A percentile compares a stretch with the other conserved stretches of the same genome.
Evolutionary conservation across 2,113 vertebrate species (phyloP).

Genomic region (Pseudopipra pipra): DNA sequence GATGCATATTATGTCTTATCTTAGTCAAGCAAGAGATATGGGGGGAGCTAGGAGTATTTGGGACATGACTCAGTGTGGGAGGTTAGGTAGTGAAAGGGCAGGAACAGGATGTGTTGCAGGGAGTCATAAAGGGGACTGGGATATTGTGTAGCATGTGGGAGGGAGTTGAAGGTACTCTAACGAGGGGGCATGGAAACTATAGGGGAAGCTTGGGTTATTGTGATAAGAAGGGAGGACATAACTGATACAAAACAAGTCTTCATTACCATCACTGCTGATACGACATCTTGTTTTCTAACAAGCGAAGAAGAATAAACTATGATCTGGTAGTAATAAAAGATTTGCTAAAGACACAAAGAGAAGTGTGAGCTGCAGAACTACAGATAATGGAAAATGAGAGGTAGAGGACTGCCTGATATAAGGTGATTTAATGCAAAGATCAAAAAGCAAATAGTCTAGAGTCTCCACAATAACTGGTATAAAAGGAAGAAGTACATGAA

Average conservation of each 20-base stretch:
- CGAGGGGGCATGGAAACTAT: background rate
- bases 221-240: background rate
- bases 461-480: background rate
- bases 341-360: background rate
- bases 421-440: background rate
- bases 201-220: background rate
- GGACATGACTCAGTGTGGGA: background rate
- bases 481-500: background rate
- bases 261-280: background rate
- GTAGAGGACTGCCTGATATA: background rate
- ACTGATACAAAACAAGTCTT: background rate
- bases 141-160: background rate
- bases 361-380: background rate
- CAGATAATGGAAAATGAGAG: background rate
- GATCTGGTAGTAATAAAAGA: background rate
- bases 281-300: background rate
- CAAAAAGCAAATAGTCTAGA: background rate
- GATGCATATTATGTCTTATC: background rate
- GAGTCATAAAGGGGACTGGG: background rate
- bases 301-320: background rate
- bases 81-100: background rate
- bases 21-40: constrained; percentile 5
- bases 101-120: background rate
- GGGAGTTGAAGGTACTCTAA: background rate
- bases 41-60: background rate